Evolutionary conservation across 1,140 invertebrate genomes (phyloP), one percentile per base, ranked within the genome.

Genomic region (Hycleus phaleratus): DNA sequence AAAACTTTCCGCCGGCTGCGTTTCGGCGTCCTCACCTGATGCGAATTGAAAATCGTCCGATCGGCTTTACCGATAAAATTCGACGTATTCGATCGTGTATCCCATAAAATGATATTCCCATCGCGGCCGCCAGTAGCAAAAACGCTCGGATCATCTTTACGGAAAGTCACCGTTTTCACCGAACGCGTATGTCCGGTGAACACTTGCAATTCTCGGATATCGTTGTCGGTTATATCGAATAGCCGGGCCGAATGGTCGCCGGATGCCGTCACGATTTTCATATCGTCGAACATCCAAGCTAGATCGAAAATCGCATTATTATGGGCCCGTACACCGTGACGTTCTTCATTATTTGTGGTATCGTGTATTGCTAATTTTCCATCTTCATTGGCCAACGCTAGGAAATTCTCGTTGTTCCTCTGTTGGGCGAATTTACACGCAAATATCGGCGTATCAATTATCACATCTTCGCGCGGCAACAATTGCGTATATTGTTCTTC

Each of bases 261-360:
- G 49, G 90, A 90, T 1, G 84, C 90, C 45, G 89, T 91, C 3
- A 94, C 81, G 38, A 94, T 78, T 62, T 85, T 85, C 72, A 84
- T 80, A 59, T 87, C 79, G 1, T 80, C 76, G 4, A 85, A 84
- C 73, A 87, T 83, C 91, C 92, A 95, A 5, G 86, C 84, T 44
- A 94, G 65, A 73, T 95, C 92, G 74, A 93, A 94, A 11, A 94
- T 86, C 10, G 91, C 90, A 81, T 94, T 94, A 61, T 80, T 80
- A 72, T 95, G 92, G 44, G 87, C 88, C 68, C 84, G 74, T 43
- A 77, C 74, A 2, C 76, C 77, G 48, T 76, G 72, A 55, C 81
- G 58, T 68, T 68, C 10, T 52, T 62, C 26, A 71, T 64, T 60
- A 38, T 63, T 62, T 40, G 70, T 68, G 10, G 69, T 72, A 59